Conservation (phyloP, 2,888 invertebrate species). For the Cheilosia impressa region DNA sequence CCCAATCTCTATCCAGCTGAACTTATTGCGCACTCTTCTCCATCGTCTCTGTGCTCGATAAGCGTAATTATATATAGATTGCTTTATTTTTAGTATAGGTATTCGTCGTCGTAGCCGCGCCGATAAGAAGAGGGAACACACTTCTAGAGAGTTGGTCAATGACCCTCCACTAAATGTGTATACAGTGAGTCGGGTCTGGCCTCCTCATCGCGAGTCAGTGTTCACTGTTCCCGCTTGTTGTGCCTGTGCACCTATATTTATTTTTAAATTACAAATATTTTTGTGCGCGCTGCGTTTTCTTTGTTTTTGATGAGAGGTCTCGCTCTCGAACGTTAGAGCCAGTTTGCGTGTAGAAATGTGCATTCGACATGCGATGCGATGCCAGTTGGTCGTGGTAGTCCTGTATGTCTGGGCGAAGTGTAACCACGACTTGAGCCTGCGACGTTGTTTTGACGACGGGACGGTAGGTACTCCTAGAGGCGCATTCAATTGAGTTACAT, state of each 20-base stretch:
- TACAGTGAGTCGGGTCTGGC: slow-evolving; percentile 14
- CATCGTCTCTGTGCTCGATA: slow-evolving; percentile 36
- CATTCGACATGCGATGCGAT: slow-evolving; percentile 47
- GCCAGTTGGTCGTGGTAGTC: slow-evolving; percentile 11
- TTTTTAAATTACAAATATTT: slow-evolving; percentile 71
- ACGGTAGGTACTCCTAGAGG: slow-evolving; percentile 21
- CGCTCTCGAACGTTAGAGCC: slow-evolving; percentile 40
- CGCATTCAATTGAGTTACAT: slow-evolving; percentile 51
- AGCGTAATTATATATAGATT: slow-evolving; percentile 67
- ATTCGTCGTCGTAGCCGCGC: slow-evolving; percentile 44
- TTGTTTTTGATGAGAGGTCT: slow-evolving; percentile 33
- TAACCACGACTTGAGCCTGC: slow-evolving; percentile 41
- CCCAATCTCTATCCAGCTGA: background rate
- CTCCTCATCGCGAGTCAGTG: slow-evolving; percentile 17
- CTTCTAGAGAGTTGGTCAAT: slow-evolving; percentile 64
- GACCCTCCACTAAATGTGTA: slow-evolving; percentile 59
- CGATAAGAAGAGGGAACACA: slow-evolving; percentile 68
- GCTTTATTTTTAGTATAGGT: slow-evolving; percentile 44
- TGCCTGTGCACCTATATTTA: slow-evolving; percentile 57
- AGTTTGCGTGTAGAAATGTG: slow-evolving; percentile 62
- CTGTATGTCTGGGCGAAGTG: slow-evolving; percentile 5
- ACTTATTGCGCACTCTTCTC: slow-evolving; percentile 20
- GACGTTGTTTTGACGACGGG: slow-evolving; percentile 20
- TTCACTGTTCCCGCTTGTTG: slow-evolving; percentile 47
- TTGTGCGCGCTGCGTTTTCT: slow-evolving; percentile 40